Conservation (phyloP, 1,140 invertebrate genomes). For the Drosophila varians region DNA sequence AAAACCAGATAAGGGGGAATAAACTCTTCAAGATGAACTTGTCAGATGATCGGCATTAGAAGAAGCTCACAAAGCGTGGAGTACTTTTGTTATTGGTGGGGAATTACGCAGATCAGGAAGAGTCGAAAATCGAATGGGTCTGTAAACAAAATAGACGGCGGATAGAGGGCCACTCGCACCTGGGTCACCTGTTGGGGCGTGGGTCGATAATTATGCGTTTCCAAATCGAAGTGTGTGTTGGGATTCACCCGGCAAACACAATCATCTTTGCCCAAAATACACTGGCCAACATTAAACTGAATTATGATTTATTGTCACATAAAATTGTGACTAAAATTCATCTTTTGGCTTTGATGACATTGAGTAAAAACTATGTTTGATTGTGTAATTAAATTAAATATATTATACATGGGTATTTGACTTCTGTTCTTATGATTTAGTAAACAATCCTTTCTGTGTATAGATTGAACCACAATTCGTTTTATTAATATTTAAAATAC, state of each 20-base stretch:
- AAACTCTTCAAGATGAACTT: conserved; percentile 80
- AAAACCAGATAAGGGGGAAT: conserved; percentile 58
- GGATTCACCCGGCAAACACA: conserved; percentile 53
- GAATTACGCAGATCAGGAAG: conserved; percentile 55
- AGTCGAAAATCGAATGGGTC: background rate
- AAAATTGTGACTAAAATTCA: no score
- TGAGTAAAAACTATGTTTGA: no score
- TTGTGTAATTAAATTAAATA: no score
- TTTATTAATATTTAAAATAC: no score
- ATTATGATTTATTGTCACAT: background rate
- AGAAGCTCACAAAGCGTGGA: conserved; percentile 6
- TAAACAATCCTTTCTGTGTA: no score
- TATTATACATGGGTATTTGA: no score
- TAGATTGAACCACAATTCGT: background rate
- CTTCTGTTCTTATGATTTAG: no score
- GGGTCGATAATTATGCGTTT: conserved; percentile 38
- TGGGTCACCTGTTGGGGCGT: conserved; percentile 23
- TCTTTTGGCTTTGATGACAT: no score
- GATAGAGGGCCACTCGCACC: background rate
- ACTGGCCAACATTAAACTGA: background rate
- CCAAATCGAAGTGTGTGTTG: conserved; percentile 22
- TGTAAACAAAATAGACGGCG: conserved; percentile 18
- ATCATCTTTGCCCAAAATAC: conserved; percentile 3
- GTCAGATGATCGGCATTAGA: conserved; percentile 58
- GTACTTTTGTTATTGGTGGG: conserved; percentile 28